Conservation (phyloP, 2,888 invertebrate species). For the Acanthoscelides obtectus region DNA sequence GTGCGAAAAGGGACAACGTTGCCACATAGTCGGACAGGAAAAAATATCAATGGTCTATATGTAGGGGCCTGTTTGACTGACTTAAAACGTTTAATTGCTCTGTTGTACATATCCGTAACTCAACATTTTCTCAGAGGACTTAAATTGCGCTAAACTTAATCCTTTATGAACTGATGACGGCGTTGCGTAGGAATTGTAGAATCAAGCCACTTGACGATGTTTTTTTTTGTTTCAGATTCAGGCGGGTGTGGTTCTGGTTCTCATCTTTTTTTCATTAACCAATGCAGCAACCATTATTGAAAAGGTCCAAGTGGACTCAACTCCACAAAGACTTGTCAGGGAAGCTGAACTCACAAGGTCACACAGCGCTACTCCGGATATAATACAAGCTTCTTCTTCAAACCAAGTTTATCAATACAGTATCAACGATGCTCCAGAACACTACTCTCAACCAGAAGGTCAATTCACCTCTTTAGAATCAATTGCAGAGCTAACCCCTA, state of each 20-base stretch:
- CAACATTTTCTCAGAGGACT: no score
- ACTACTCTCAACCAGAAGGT: not conserved
- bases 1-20: no score
- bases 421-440: not conserved
- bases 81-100: no score
- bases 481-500: slow-evolving; percentile 7
- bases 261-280: not conserved
- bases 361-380: not conserved
- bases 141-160: no score
- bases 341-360: not conserved
- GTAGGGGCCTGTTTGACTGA: no score
- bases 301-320: not conserved
- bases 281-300: not conserved
- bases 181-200: no score
- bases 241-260: not conserved
- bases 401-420: not conserved
- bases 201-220: no score
- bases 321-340: not conserved
- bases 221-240: not conserved
- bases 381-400: not conserved
- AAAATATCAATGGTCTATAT: no score
- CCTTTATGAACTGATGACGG: no score
- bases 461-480: slow-evolving; percentile 4
- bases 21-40: no score
- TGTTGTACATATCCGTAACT: no score